Evolutionary conservation across 1,140 invertebrate species (phyloP), one percentile per base, ranked within the genome.

Genomic region (Apis mellifera): DNA sequence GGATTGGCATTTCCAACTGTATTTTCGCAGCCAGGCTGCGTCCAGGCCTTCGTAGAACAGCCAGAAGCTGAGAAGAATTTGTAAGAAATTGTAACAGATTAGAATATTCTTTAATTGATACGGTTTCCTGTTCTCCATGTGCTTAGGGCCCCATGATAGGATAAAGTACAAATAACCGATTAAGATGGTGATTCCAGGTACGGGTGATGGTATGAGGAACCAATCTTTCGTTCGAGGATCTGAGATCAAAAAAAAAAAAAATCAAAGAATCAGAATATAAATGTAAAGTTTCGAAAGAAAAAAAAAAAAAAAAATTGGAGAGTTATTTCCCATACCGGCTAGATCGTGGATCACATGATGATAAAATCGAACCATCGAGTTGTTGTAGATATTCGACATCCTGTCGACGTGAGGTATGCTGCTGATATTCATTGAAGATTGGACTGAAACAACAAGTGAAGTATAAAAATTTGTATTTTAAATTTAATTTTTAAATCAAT

Each of bases 1-100:
- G 0, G 97, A 96, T 92, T 98, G 96, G 92, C 98, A 98, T 89
- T 96, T 96, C 95, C 97, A 98, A 93, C 96, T 98, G 92, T 97
- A 97, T 81, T 95, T 95, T 60, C 90, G 95, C 84, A 96, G 92
- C 94, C 95, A 95, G 4, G 94, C 96, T 65, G 91, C 96, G 89
- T 95, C 96, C 66, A 95, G 93, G 71, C 95, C 96, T 95, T 97
- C 96, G 90, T 95, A 95, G 87, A 97, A 97, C 74, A 98, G 93
- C 95, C 96, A 97, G 0, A 95, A 92, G 90, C 97, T 98, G 19
- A 97, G 93, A 7, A 96, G 78, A 26, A 98, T 96, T 94, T 98
- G 96, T 42, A 97, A 88, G 85, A 97, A 96, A 91, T 98, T 98
- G 93, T 98, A 98, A 13, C 97, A 89, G 83, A 98, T 95, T 85